A percentile compares a stretch with the other conserved stretches of the same genome.
Evolutionary conservation across 2,113 vertebrate genomes (phyloP).

Genomic region (Amphiprion ocellaris): DNA sequence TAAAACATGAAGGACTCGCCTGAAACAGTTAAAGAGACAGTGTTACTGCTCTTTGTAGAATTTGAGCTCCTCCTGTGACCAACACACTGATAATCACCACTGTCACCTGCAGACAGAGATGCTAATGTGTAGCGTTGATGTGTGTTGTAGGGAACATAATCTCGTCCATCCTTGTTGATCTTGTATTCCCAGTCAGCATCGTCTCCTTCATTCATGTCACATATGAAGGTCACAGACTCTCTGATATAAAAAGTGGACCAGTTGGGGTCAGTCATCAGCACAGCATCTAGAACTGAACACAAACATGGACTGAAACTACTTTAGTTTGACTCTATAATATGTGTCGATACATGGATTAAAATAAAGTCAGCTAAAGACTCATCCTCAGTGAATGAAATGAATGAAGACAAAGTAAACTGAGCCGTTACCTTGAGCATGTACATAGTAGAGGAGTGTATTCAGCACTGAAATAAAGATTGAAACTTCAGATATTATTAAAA

Average conservation of each 20-base stretch:
- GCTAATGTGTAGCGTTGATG: accelerated
- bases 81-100: slow-evolving; percentile 13
- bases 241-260: too few relatives aligned
- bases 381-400: not conserved
- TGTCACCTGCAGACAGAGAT: accelerated
- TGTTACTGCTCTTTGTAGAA: not conserved
- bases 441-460: not conserved
- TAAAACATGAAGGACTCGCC: slow-evolving; percentile 2
- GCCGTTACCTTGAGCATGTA: not conserved
- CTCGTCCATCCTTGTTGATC: not conserved
- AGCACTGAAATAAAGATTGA: not conserved
- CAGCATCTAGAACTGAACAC: not conserved
- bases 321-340: too few relatives aligned
- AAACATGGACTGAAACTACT: too few relatives aligned
- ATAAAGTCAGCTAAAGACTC: too few relatives aligned
- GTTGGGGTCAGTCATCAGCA: not conserved
- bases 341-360: too few relatives aligned
- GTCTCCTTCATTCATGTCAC: slow-evolving; percentile 10
- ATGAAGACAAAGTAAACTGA: not conserved
- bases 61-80: accelerated
- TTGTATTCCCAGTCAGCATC: slow-evolving; percentile 3
- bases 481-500: not conserved
- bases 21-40: slow-evolving; percentile 8
- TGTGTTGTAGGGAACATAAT: accelerated
- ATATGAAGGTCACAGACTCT: not conserved